These are phyloP conservation scores for Lycia hirtaria DNA, from an alignment of 2,888 invertebrate genomes.

Conservation along the genomic window DNA sequence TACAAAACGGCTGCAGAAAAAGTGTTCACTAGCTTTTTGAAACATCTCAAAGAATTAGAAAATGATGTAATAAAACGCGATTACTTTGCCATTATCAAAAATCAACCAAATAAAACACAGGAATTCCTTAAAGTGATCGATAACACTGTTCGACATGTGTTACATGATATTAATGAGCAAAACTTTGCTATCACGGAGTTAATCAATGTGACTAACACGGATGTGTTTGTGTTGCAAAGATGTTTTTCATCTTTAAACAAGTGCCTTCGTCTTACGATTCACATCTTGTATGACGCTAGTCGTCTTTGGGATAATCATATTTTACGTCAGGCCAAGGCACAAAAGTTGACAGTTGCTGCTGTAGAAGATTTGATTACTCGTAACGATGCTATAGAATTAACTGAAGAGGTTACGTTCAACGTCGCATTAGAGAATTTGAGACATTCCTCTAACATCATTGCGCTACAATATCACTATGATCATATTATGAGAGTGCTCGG, in stretches of 20 bases:
- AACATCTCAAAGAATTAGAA: slow-evolving; percentile 55
- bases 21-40: slow-evolving; percentile 57
- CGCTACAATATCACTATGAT: slow-evolving; percentile 61
- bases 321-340: slow-evolving; percentile 64
- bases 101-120: slow-evolving; percentile 26
- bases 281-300: slow-evolving; percentile 63
- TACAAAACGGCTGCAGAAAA: slow-evolving; percentile 59
- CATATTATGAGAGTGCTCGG: slow-evolving; percentile 51
- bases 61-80: slow-evolving; percentile 47
- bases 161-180: slow-evolving; percentile 37
- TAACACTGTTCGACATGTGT: slow-evolving; percentile 45
- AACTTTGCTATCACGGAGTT: slow-evolving; percentile 33
- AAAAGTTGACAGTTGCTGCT: slow-evolving; percentile 67
- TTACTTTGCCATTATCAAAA: slow-evolving; percentile 32
- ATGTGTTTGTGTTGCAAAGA: slow-evolving; percentile 57
- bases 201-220: slow-evolving; percentile 46
- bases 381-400: slow-evolving; percentile 63
- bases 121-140: slow-evolving; percentile 53
- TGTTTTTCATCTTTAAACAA: slow-evolving; percentile 63
- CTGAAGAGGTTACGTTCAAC: slow-evolving; percentile 64
- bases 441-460: slow-evolving; percentile 55
- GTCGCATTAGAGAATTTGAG: slow-evolving; percentile 66
- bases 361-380: slow-evolving; percentile 71
- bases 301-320: slow-evolving; percentile 73
- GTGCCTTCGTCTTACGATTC: slow-evolving; percentile 62